Base-by-base conservation (phyloP, 2,888 invertebrate genomes). In the Pseudanteris insignis region DNA sequence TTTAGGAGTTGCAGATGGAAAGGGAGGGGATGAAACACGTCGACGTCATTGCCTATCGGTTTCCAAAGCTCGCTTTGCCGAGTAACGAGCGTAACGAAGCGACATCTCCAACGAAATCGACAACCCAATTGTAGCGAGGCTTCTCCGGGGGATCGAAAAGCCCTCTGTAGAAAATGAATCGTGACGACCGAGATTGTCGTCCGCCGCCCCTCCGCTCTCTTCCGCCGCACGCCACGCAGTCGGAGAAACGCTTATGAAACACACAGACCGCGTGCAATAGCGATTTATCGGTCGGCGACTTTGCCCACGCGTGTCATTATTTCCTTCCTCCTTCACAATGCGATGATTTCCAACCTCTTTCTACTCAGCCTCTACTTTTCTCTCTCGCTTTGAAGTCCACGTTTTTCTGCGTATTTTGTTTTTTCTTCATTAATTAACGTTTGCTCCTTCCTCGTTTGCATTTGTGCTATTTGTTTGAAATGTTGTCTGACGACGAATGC, bases 81-180 rank as follows among this genome's bases (percentile, higher is more conserved):
- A 62, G 61, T 62, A 62, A 62, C 48, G 50, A 62, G 55, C 55
- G 55, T 55, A 55, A 51, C 50, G 51, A 55, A 51, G 55, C 51
- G 48, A 62, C 61, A 62, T 62, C 55, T 62, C 61, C 29, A 61
- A 34, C 61, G 55, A 61, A 61, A 61, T 60, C 60, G 60, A 60
- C 60, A 60, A 60, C 60, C 60, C 60, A 60, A 60, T 61, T 61
- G 61, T 61, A 38, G 43, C 18, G 44, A 47, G 59, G 34, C 33
- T 55, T 40, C 61, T 61, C 61, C 48, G 54, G 54, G 55, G 61
- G 61, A 61, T 61, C 54, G 44, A 50, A 44, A 44, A 36, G 48
- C 48, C 48, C 58, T 51, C 50, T 43, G 50, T 43, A 46, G 55
- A 54, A 54, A 55, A 61, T 44, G 60, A 61, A 61, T 61, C 55